A percentile compares a stretch with the other conserved stretches of the same genome.
These are phyloP conservation scores for Marronus borbonicus DNA, from an alignment of 2,888 invertebrate genomes.

Conservation along the genomic window DNA sequence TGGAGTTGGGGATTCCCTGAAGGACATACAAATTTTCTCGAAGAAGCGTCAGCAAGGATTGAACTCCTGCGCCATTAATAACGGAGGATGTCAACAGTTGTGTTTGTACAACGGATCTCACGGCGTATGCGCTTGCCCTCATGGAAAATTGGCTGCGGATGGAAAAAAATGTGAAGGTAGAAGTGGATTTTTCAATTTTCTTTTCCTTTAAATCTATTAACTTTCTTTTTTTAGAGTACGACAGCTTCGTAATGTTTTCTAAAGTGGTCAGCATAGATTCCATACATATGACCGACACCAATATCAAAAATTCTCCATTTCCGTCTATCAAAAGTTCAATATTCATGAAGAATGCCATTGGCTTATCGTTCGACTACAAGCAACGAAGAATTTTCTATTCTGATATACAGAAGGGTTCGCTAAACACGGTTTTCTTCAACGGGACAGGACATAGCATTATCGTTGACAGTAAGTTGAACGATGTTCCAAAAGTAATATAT, in stretches of 20 bases:
- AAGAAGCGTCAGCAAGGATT: constrained; percentile 73
- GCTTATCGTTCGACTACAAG: constrained; percentile 84
- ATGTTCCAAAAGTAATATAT: no score
- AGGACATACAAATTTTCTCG: constrained; percentile 79
- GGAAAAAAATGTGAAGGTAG: constrained; percentile 78
- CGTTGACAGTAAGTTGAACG: constrained; percentile 75
- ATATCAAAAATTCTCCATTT: constrained; percentile 84
- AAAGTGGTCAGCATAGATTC: constrained; percentile 87
- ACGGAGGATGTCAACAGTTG: constrained; percentile 85
- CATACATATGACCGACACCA: constrained; percentile 81
- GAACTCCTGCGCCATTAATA: constrained; percentile 78
- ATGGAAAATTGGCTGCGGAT: constrained; percentile 81
- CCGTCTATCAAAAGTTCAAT: constrained; percentile 81
- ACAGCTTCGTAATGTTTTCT: constrained; percentile 79
- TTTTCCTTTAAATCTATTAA: neutral
- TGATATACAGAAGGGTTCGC: constrained; percentile 89
- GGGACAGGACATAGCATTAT: constrained; percentile 81
- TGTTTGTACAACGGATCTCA: constrained; percentile 81
- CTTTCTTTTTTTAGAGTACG: constrained; percentile 77
- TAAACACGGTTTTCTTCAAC: constrained; percentile 87
- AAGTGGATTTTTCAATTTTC: neutral
- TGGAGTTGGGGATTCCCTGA: constrained; percentile 78
- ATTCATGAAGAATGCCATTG: constrained; percentile 89
- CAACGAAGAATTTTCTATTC: constrained; percentile 85
- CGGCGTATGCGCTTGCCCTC: constrained; percentile 86